Percentiles rank a stretch among this genome's conserved stretches.
These are phyloP conservation scores for Aythya fuligula DNA, from an alignment of 2,797 vertebrate genomes.

Conservation along the genomic window DNA sequence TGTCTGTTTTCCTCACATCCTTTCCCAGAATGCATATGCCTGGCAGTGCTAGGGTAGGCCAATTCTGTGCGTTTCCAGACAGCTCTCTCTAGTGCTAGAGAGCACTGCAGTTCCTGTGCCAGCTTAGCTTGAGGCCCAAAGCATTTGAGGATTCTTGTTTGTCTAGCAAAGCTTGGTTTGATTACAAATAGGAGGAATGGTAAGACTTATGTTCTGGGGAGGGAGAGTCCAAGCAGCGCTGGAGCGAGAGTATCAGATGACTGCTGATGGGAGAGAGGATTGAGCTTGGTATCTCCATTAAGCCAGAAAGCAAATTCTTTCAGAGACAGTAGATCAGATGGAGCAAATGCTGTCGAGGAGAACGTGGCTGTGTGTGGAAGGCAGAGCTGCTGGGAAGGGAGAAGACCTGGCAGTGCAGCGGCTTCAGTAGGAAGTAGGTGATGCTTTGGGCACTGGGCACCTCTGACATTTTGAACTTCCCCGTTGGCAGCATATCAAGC, in stretches of 20 bases:
- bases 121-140: background rate
- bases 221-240: background rate
- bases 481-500: slow-evolving; percentile 89
- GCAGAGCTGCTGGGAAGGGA: background rate
- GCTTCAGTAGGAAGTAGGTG: background rate
- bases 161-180: background rate
- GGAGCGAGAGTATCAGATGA: background rate
- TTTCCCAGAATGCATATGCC: background rate
- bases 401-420: background rate
- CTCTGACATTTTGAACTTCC: background rate
- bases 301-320: background rate
- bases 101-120: background rate
- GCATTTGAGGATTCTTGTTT: background rate
- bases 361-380: background rate
- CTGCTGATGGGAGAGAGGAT: background rate
- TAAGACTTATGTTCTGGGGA: background rate
- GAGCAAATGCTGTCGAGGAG: background rate
- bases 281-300: background rate
- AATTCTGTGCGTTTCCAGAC: background rate
- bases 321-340: background rate
- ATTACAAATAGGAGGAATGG: background rate
- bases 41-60: background rate
- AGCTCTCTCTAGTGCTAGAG: background rate
- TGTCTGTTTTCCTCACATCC: background rate
- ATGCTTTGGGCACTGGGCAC: background rate